Conservation (phyloP, 1,140 invertebrate genomes). For the Hyles vespertilio region DNA sequence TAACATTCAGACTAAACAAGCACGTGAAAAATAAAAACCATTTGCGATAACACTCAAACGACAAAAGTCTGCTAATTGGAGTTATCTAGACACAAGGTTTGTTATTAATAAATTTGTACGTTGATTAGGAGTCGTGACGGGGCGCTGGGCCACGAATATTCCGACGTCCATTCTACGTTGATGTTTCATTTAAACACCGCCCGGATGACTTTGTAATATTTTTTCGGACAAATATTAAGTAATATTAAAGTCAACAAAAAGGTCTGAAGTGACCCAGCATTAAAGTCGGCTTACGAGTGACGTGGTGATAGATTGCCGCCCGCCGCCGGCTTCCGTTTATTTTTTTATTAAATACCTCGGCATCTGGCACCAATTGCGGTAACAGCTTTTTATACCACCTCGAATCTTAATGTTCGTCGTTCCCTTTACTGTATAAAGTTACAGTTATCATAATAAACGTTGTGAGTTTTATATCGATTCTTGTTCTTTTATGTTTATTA, state of each 20-base stretch:
- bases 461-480: no score
- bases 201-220: slow-evolving; percentile 52
- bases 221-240: slow-evolving; percentile 51
- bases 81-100: neutral
- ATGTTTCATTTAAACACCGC: slow-evolving; percentile 49
- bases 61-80: neutral
- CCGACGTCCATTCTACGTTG: slow-evolving; percentile 43
- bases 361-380: slow-evolving; percentile 63
- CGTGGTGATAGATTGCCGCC: slow-evolving; percentile 65
- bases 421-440: slow-evolving; percentile 14
- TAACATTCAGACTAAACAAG: no score
- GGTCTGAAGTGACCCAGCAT: slow-evolving; percentile 69
- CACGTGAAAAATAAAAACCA: no score
- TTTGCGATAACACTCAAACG: neutral
- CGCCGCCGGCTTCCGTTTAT: slow-evolving; percentile 45
- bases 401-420: slow-evolving; percentile 24
- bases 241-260: slow-evolving; percentile 69
- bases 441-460: neutral
- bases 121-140: slow-evolving; percentile 22
- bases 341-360: slow-evolving; percentile 63
- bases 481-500: no score
- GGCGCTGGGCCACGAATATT: slow-evolving; percentile 36
- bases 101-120: slow-evolving; percentile 8
- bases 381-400: slow-evolving; percentile 50
- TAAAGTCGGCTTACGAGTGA: slow-evolving; percentile 71